Evolutionary conservation across 2,797 vertebrate species (phyloP).

Genomic region (Crax fasciolata): DNA sequence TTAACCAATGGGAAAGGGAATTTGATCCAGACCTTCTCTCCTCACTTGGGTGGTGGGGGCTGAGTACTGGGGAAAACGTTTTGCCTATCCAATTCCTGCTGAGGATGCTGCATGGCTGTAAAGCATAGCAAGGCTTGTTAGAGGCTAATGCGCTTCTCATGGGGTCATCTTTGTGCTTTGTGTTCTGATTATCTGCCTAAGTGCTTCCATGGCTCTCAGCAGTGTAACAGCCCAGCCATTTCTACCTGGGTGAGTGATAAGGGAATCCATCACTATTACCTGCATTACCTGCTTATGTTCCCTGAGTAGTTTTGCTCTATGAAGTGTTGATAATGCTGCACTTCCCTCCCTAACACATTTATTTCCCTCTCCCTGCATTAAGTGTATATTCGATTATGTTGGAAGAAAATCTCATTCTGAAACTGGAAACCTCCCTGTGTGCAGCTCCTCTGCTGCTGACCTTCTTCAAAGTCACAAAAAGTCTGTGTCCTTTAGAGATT

Average conservation of each 20-base stretch:
- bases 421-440: background rate
- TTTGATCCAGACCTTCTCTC: background rate
- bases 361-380: slow-evolving; percentile 13
- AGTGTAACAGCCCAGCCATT: background rate
- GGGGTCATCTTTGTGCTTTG: background rate
- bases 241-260: background rate
- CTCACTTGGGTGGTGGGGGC: background rate
- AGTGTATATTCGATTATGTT: slow-evolving; percentile 26
- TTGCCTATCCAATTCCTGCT: background rate
- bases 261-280: slow-evolving; percentile 21
- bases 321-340: slow-evolving; percentile 25
- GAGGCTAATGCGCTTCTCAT: background rate
- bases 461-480: slow-evolving; percentile 50
- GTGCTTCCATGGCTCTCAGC: slow-evolving; percentile 3
- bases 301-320: slow-evolving; percentile 5
- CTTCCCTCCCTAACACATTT: slow-evolving; percentile 1
- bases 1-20: background rate
- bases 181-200: background rate
- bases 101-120: background rate
- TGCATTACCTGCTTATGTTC: slow-evolving; percentile 28
- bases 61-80: background rate
- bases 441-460: slow-evolving; percentile 4
- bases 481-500: background rate
- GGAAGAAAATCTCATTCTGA: slow-evolving; percentile 38
- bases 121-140: background rate